Evolutionary conservation across 2,888 invertebrate species (phyloP).

Genomic region (Caenorhabditis afra): DNA sequence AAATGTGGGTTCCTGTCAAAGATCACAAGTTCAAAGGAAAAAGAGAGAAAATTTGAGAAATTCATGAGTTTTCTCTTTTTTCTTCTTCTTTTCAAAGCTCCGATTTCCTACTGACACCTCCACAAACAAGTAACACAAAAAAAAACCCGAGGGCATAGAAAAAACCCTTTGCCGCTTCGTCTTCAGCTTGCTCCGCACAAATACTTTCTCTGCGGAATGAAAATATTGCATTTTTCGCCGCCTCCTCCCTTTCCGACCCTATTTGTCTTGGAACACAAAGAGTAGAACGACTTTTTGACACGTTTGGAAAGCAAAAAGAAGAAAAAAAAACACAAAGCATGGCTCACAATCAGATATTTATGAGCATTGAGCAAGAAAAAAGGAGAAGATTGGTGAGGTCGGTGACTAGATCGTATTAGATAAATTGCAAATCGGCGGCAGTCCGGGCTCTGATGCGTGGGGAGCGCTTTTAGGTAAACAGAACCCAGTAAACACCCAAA

Average conservation of each 20-base stretch:
- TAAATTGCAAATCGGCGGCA: slow-evolving; percentile 12
- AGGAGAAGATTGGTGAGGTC: not conserved
- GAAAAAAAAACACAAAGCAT: slow-evolving; percentile 9
- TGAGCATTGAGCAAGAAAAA: slow-evolving; percentile 16
- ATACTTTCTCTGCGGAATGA: slow-evolving; percentile 10
- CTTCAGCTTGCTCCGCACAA: not conserved
- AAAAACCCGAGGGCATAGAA: slow-evolving; percentile 16
- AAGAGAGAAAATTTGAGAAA: slow-evolving; percentile 21
- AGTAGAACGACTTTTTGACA: slow-evolving; percentile 5
- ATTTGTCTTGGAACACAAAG: slow-evolving; percentile 18
- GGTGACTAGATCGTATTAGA: slow-evolving; percentile 1
- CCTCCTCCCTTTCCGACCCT: not conserved
- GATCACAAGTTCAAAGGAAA: not conserved
- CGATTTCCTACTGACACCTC: slow-evolving; percentile 20
- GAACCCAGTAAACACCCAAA: slow-evolving; percentile 27
- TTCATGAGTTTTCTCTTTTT: slow-evolving; percentile 27
- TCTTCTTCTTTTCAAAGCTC: slow-evolving; percentile 4
- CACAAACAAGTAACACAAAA: slow-evolving; percentile 33
- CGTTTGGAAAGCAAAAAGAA: too few species aligned
- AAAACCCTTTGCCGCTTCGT: slow-evolving; percentile 3
- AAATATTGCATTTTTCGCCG: slow-evolving; percentile 14
- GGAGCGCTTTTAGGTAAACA: slow-evolving; percentile 29
- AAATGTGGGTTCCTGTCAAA: not conserved
- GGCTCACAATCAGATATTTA: too few species aligned
- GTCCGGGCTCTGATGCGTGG: slow-evolving; percentile 21